phyloP scores from a whole-genome alignment of 2,113 vertebrate species.

The Chelonoidis abingdonii region DNA sequence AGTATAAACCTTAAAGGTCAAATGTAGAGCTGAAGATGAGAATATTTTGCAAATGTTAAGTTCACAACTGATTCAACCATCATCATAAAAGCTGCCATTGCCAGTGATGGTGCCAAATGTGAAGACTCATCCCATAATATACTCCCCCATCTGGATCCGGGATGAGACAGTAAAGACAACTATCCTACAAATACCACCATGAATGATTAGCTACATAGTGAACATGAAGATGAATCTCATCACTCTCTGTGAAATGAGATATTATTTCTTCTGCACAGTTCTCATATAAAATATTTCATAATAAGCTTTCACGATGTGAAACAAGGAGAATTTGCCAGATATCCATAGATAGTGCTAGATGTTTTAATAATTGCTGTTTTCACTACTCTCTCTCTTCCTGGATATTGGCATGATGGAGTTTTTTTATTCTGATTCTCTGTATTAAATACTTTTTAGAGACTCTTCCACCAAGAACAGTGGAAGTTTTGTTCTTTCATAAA shows the following conservation, averaged over 20 bases:
- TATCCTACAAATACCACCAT: slow-evolving; percentile 6
- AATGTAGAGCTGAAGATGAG: background rate
- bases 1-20: background rate
- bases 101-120: background rate
- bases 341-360: background rate
- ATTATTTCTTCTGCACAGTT: background rate
- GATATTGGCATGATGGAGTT: background rate
- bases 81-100: slow-evolving; percentile 36
- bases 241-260: background rate
- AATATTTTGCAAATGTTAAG: background rate
- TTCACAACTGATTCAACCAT: slow-evolving; percentile 43
- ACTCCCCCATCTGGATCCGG: background rate
- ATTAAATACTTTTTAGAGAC: background rate
- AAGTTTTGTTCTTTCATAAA: background rate
- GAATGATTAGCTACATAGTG: background rate
- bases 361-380: background rate
- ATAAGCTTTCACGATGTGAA: background rate
- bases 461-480: background rate
- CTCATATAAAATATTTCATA: background rate
- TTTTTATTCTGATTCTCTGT: background rate
- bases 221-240: background rate
- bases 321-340: background rate
- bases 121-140: slow-evolving; percentile 4
- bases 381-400: background rate
- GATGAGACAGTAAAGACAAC: background rate